These are phyloP conservation scores for Drosophila simulans DNA, from an alignment of 1,140 invertebrate genomes.

Conservation along the genomic window DNA sequence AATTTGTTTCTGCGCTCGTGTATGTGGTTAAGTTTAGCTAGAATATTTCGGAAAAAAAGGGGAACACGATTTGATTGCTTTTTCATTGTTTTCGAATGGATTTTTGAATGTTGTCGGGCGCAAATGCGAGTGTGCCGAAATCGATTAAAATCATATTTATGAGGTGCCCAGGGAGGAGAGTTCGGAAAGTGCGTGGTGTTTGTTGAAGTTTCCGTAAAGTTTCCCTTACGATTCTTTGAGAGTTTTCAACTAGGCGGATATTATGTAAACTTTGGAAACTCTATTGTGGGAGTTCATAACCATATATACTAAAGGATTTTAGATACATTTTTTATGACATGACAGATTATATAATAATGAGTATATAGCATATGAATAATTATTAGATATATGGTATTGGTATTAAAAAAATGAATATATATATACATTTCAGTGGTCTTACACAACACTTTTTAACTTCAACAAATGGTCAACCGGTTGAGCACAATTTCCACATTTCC, in stretches of 20 bases:
- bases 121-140: conserved; percentile 57
- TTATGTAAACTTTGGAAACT: neutral
- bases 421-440: too few species aligned
- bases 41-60: conserved; percentile 17
- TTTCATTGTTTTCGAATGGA: conserved; percentile 80
- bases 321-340: too few species aligned
- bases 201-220: conserved; percentile 39
- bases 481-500: conserved; percentile 4
- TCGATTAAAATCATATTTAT: conserved; percentile 82
- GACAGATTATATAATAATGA: neutral
- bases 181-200: conserved; percentile 21
- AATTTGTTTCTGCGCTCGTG: conserved; percentile 34
- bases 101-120: conserved; percentile 42
- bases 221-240: conserved; percentile 6
- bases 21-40: conserved; percentile 45
- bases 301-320: neutral
- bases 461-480: neutral
- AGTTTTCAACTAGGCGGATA: conserved; percentile 3
- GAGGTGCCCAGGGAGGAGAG: conserved; percentile 33
- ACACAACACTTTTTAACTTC: too few species aligned
- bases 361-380: neutral
- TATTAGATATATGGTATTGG: too few species aligned
- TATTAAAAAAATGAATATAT: too few species aligned
- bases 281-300: neutral
- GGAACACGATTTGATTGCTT: conserved; percentile 69